Base-by-base conservation (phyloP, 2,888 invertebrate genomes). In the Drosophila mercatorum region DNA sequence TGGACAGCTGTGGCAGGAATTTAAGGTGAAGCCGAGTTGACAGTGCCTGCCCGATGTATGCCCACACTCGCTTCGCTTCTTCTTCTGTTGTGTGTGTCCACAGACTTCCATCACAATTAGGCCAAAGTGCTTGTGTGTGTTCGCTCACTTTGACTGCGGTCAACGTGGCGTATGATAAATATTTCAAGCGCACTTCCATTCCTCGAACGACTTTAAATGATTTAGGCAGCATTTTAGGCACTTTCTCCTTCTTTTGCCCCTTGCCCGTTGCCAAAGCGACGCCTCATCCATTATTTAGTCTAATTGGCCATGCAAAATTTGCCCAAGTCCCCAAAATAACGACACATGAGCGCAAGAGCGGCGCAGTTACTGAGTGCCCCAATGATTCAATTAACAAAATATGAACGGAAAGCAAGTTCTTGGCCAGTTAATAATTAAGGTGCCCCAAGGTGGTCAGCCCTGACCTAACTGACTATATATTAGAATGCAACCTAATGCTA, bases 121-220 rank as follows among this genome's bases (percentile, higher is more conserved):
- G 47, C 31, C 59, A 62, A 51, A 34, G 11, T 28, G 31, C 6
- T 34, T 34, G 28, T 28, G n/a, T 43, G 46, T 41, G 55, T 40
- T 38, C 26, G 34, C 53, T 14, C 26, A 62, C 38, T 65, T 47
- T 14, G 51, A 67, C 52, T 80, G 78, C 61, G 81, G 80, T 58
- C 80, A 69, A 59, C 72, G 52, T 62, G 77, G 68, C 72, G 71
- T 70, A 71, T 71, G 75, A 65, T 84, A 72, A 87, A 87, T 87
- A 76, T 87, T 84, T 84, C 34, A 84, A 51, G 60, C 64, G 58
- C 56, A 34, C 17, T 71, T 58, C 26, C 58, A 49, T 60, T 55
- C 57, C 47, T 51, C 47, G 47, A 57, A 52, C 60, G 60, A 46
- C 51, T 66, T 65, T 60, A 47, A 65, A 76, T 61, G 68, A 68